phyloP scores from a whole-genome alignment of 2,888 invertebrate genomes.

The Tenthredo mesomela region DNA sequence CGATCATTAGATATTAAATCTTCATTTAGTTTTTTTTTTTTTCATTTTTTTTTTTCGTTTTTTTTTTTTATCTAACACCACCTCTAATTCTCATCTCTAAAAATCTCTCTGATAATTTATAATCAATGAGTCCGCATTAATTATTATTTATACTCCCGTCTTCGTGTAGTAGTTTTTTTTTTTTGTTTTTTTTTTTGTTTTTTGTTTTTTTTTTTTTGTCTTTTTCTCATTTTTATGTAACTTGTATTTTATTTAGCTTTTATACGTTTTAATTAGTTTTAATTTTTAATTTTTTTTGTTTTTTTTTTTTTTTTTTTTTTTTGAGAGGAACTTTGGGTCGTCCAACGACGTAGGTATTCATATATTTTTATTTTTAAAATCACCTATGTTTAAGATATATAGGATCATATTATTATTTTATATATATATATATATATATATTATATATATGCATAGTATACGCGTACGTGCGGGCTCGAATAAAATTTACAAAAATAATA shows the following conservation, averaged over 20 bases:
- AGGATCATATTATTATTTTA: neutral
- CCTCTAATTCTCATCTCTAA: too few species aligned
- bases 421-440: slow-evolving; percentile 42
- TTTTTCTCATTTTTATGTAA: neutral
- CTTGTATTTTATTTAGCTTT: neutral
- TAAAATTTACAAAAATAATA: slow-evolving; percentile 71
- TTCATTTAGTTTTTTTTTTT: too few species aligned
- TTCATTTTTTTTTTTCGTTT: too few species aligned
- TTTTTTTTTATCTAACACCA: too few species aligned
- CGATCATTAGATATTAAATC: too few species aligned
- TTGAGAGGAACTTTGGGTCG: slow-evolving; percentile 71
- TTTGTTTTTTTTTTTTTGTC: neutral
- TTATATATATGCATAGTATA: slow-evolving; percentile 47
- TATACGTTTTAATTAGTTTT: slow-evolving; percentile 24
- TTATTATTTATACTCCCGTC: neutral
- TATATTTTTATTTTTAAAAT: neutral
- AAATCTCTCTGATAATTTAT: too few species aligned
- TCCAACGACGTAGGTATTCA: slow-evolving; percentile 54
- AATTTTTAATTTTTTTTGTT: neutral
- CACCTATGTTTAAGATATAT: slow-evolving; percentile 29
- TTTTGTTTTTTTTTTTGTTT: neutral
- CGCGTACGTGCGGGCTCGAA: slow-evolving; percentile 53
- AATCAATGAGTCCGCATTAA: too few species aligned
- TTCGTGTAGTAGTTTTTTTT: neutral
- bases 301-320: slow-evolving; percentile 52